A percentile compares a stretch with the other conserved stretches of the same genome.
These are phyloP conservation scores for Epinotia bilunana DNA, from an alignment of 2,888 invertebrate genomes.

Conservation along the genomic window DNA sequence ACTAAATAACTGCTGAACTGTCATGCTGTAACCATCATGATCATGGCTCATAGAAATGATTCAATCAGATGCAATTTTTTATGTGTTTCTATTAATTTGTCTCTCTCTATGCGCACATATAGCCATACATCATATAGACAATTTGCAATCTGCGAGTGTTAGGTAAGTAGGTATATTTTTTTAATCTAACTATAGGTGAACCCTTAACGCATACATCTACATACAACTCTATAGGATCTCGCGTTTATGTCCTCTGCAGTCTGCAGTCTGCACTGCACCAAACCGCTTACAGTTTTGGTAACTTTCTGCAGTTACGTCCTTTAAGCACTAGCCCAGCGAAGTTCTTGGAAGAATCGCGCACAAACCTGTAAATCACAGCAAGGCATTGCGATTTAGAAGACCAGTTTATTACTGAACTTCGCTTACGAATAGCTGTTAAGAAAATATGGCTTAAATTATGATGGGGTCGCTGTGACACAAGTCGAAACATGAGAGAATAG, in stretches of 20 bases:
- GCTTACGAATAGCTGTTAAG: background rate
- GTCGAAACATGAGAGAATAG: background rate
- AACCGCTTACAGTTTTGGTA: background rate
- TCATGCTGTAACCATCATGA: too few relatives aligned
- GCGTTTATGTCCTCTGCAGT: background rate
- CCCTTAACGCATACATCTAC: background rate
- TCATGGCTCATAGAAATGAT: too few relatives aligned
- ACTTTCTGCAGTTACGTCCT: background rate
- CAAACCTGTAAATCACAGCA: background rate
- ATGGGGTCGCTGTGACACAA: background rate
- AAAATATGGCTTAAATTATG: background rate
- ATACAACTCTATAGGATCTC: too few relatives aligned
- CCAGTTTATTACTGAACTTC: background rate
- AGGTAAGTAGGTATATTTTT: too few relatives aligned
- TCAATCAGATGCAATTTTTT: too few relatives aligned
- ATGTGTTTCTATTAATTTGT: too few relatives aligned
- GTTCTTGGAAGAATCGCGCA: slow-evolving; percentile 25
- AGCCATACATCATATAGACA: too few relatives aligned
- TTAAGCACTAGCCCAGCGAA: background rate
- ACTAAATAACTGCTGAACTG: too few relatives aligned
- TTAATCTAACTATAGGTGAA: background rate
- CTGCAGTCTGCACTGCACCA: background rate
- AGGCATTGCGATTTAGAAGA: background rate
- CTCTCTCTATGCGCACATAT: too few relatives aligned
- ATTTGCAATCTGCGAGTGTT: too few relatives aligned